Evolutionary conservation across 2,113 vertebrate genomes (phyloP), one percentile per base, ranked within the genome.

Genomic region (Prionailurus bengalensis): DNA sequence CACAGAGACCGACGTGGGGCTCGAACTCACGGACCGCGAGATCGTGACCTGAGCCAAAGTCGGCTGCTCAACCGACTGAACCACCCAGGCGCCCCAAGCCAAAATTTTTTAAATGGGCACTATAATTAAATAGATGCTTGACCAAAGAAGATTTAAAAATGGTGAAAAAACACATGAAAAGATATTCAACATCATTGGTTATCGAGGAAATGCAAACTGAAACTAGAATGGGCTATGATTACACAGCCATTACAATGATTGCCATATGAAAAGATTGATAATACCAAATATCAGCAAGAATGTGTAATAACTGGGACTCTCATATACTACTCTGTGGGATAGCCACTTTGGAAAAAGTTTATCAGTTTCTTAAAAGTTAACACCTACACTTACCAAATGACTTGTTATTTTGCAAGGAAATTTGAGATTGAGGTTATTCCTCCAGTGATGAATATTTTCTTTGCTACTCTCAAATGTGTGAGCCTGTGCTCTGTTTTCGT

Each of bases 361-460:
- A 48, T 19, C 48, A 63, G 36, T 83, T 83, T 89, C 88, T 48
- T 91, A 73, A 27, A 70, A 93, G 61, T 85, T 87, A 82, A 88
- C 45, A 58, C 53, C n/a, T 36, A 33, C 12, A 21, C 0, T 65
- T 31, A 53, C 21, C 55, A 39, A 21, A 80, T 65, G 13, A 82
- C 68, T 65, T 78, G 36, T 36, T 61, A 76, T 81, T 93, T 89
- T 95, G 27, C 55, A 93, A 91, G 81, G 53, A 85, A 76, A 94
- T 13, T 31, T 93, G 87, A 90, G 42, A 78, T 42, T 19, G n/a
- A 70, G 66, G 13, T 66, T 66, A 66, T 81, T 94, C 58, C 39
- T 94, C 9, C 66, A 91, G 0, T 45, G 33, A 42, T 82, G 36
- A 90, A 42, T 76, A 8, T 93, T 89, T 63, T 53, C 21, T 83